A percentile compares a stretch with the other conserved stretches of the same genome.
Evolutionary conservation across 2,888 invertebrate species (phyloP).

Genomic region (Chelonus formosanus): DNA sequence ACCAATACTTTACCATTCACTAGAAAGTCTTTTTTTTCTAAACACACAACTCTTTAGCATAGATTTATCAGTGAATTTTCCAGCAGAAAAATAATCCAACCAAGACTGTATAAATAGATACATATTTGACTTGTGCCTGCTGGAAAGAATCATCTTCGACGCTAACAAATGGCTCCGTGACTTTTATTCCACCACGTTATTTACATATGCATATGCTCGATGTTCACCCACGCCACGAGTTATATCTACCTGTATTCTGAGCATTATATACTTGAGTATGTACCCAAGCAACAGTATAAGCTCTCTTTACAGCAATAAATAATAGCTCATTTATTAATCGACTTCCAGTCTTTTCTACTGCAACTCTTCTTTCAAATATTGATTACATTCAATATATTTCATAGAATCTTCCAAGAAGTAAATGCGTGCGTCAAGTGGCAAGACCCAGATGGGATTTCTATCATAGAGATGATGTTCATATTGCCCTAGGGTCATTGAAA

Average conservation of each 20-base stretch:
- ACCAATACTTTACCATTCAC: too few species aligned
- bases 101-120: too few species aligned
- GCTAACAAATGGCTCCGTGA: conserved; percentile 42
- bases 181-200: conserved; percentile 38
- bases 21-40: too few species aligned
- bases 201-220: conserved; percentile 28
- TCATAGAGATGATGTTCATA: conserved; percentile 3
- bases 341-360: conserved; percentile 18
- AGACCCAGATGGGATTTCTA: conserved; percentile 6
- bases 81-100: too few species aligned
- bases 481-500: conserved; percentile 22
- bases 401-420: not conserved
- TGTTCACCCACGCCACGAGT: conserved; percentile 32
- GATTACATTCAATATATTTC: not conserved
- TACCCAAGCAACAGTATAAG: conserved; percentile 1
- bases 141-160: conserved; percentile 38
- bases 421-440: not conserved
- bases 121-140: too few species aligned
- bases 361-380: conserved; percentile 16
- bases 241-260: conserved; percentile 11
- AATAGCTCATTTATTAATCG: conserved; percentile 31
- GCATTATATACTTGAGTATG: conserved; percentile 1
- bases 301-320: conserved; percentile 21
- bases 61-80: too few species aligned
- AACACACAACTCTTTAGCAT: too few species aligned